Percentiles rank a stretch among this genome's conserved stretches.
Evolutionary conservation across 2,113 vertebrate genomes (phyloP).

Genomic region (Bostrychus sinensis): DNA sequence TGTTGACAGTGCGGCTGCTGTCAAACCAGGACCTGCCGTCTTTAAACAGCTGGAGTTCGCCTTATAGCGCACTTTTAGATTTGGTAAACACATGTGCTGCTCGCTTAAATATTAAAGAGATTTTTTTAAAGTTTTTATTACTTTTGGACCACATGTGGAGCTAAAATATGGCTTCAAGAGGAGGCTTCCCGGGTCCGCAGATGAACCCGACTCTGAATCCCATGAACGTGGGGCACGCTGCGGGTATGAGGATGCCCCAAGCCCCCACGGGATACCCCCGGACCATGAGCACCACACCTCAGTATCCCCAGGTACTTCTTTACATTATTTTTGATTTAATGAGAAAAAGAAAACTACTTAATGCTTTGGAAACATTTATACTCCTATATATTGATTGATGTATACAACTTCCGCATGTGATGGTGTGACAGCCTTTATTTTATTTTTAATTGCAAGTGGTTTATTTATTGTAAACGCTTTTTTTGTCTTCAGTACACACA

Average conservation of each 20-base stretch:
- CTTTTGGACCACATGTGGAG: constrained; percentile 57
- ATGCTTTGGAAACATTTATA: no score
- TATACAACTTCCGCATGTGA: constrained; percentile 68
- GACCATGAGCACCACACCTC: constrained; percentile 64
- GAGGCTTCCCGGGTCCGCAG: constrained; percentile 65
- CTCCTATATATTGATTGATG: not conserved
- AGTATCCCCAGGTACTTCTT: constrained; percentile 73
- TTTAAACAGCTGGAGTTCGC: not conserved
- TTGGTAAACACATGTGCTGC: not conserved
- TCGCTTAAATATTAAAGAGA: not conserved
- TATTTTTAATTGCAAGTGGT: not conserved
- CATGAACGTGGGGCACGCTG: constrained; percentile 65
- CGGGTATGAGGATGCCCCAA: constrained; percentile 76
- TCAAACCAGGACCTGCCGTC: constrained; percentile 46
- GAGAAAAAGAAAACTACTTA: no score
- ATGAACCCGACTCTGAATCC: constrained; percentile 72
- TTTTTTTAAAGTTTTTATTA: constrained; percentile 16
- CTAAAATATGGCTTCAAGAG: constrained; percentile 71
- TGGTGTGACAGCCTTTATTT: not conserved
- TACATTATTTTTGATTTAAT: not conserved
- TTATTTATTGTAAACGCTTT: not conserved
- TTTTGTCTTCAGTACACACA: not conserved
- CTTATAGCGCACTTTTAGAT: no score
- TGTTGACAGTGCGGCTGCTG: constrained; percentile 68
- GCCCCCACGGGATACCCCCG: constrained; percentile 69